Evolutionary conservation across 2,113 vertebrate species (phyloP).

Genomic region (Guaruba guarouba): DNA sequence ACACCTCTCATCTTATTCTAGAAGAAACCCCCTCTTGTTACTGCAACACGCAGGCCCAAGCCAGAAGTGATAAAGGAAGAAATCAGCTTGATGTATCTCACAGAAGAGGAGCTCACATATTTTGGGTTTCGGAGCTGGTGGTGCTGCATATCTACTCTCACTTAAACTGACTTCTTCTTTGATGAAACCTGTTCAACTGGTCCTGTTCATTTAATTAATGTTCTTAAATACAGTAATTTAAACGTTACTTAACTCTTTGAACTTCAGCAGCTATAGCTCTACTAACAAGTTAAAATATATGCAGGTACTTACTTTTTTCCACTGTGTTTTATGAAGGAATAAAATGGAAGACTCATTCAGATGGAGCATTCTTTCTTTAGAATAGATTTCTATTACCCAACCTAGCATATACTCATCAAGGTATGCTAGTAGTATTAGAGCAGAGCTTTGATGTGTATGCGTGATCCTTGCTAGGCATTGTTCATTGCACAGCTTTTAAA

Average conservation of each 20-base stretch:
- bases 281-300: background rate
- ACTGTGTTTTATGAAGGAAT: background rate
- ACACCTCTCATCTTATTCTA: background rate
- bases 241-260: conserved; percentile 18
- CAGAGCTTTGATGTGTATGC: background rate
- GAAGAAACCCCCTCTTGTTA: background rate
- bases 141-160: background rate
- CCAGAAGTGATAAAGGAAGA: background rate
- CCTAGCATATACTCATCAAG: background rate
- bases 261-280: background rate
- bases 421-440: background rate
- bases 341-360: background rate
- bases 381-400: background rate
- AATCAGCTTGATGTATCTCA: background rate
- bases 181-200: conserved; percentile 30
- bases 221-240: background rate
- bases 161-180: background rate
- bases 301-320: background rate
- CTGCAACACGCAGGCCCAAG: background rate
- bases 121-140: background rate
- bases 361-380: background rate
- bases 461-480: background rate
- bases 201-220: background rate
- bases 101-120: background rate
- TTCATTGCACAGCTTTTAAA: background rate